Evolutionary conservation across 2,113 vertebrate species (phyloP), one percentile per base, ranked within the genome.

Genomic region (Nettapus auritus): DNA sequence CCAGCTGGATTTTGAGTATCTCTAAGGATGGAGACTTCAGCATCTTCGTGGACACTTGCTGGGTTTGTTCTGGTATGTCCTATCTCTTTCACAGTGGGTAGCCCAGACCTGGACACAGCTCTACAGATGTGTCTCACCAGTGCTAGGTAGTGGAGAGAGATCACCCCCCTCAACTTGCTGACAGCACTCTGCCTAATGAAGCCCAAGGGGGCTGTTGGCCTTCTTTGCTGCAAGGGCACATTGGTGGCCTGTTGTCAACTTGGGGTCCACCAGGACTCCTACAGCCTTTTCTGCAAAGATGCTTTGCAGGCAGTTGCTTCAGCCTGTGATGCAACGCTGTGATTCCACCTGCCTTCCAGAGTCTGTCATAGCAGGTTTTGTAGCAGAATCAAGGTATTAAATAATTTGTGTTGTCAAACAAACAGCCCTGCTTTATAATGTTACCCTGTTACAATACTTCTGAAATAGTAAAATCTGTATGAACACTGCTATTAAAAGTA

Each of bases 161-260:
- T 63, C 23, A 5, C 25, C 40, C 90, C 21, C 20, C 8, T 60
- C 20, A 3, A 23, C 16, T 7, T 1, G 19, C 34, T 76, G 53
- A 22, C 7, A 4, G 0, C 17, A 13, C 57, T 71, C 11, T 55
- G 42, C 18, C 73, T 21, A 10, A 36, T 11, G 0, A 3, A 67
- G 50, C 50, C 71, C 36, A 21, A 21, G 38, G 74, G n/a, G 20
- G 48, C 53, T 38, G 13, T 42, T 79, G 29, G 13, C 46, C 1
- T 2, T 64, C 44, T 84, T 82, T 64, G 31, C 56, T 4, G 0
- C 1, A 2, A 46, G 22, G 17, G 19, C 46, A 18, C 0, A 0
- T 25, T 22, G 36, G 42, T 87, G 66, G 26, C 33, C 64, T 3
- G 0, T 19, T 64, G 25, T 74, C 60, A 38, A 0, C 53, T 64